Base-by-base conservation (phyloP, 37 sponge, comb jelly and placozoan genomes). In the Amphimedon queenslandica region DNA sequence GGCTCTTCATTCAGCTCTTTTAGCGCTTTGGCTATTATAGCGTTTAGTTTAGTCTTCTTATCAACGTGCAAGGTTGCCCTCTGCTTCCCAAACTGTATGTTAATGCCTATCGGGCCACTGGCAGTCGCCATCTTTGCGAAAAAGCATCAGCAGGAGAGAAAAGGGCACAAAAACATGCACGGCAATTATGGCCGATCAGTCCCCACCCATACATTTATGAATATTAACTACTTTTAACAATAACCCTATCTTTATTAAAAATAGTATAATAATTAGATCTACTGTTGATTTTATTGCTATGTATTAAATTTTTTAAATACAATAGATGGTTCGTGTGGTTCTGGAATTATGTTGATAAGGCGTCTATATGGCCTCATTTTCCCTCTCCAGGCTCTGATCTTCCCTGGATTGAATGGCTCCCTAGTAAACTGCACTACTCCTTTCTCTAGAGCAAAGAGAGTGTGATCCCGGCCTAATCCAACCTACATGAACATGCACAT, bases 381-480 rank as follows among this genome's bases (percentile, higher is more conserved):
- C 53, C 53, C 8, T 47, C 13, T 47, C 53, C 53, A 18, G 13
- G 13, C 53, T 47, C 53, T 8, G 8, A 18, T 8, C 8, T 18
- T 13, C 8, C 8, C 13, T 18, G 53, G 13, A 18, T 47, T 8
- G 13, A 8, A 13, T 47, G 86, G 81, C 13, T 38, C 84, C 42
- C 84, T 41, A 24, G 67, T 85, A 72, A 83, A 93, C 77, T 86
- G 37, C 28, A 93, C 92, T 35, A 58, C 27, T 0, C 94, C 94
- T 38, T 85, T 65, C n/a, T 82, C 87, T 24, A 93, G 76, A 34
- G 94, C 63, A 69, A 66, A 93, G 10, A 93, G 81, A 23, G 94
- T 93, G 74, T 90, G 92, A 77, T 93, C 94, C 18, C 84, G 40
- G 0, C 92, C 92, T 74, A 93, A 86, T n/a, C 94, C 94, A 65